phyloP scores from a whole-genome alignment of 2,113 vertebrate species.

The Hepsetus odoe region DNA sequence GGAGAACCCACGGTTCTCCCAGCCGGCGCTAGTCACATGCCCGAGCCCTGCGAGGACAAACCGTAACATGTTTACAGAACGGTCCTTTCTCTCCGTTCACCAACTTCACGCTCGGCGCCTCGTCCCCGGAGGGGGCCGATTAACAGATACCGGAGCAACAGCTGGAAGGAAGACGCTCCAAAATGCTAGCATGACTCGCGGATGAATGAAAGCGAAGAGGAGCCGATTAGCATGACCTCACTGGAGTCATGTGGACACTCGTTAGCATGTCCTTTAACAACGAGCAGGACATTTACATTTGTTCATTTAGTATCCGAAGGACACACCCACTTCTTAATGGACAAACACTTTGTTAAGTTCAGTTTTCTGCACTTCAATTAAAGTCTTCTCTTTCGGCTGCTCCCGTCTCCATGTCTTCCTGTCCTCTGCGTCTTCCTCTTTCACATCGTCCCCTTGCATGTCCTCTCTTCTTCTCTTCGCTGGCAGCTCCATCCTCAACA shows the following conservation, averaged over 20 bases:
- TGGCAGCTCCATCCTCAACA: no score
- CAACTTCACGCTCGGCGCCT: constrained; percentile 15
- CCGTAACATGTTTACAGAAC: constrained; percentile 33
- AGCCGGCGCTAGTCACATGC: constrained; percentile 38
- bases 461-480: no score
- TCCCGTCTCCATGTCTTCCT: no score
- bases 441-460: no score
- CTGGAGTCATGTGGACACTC: background rate
- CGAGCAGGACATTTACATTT: no score
- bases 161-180: background rate
- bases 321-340: no score
- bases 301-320: no score
- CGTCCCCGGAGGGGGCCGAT: constrained; percentile 16
- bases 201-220: background rate
- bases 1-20: constrained; percentile 25
- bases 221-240: background rate
- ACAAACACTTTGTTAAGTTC: no score
- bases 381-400: no score
- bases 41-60: constrained; percentile 27
- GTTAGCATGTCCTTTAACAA: background rate
- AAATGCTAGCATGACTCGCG: background rate
- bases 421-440: no score
- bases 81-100: constrained; percentile 14
- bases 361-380: no score
- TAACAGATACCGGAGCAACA: background rate